A percentile compares a stretch with the other conserved stretches of the same genome.
Evolutionary conservation across 2,113 vertebrate genomes (phyloP).

Genomic region (Phalacrocorax brasilianus): DNA sequence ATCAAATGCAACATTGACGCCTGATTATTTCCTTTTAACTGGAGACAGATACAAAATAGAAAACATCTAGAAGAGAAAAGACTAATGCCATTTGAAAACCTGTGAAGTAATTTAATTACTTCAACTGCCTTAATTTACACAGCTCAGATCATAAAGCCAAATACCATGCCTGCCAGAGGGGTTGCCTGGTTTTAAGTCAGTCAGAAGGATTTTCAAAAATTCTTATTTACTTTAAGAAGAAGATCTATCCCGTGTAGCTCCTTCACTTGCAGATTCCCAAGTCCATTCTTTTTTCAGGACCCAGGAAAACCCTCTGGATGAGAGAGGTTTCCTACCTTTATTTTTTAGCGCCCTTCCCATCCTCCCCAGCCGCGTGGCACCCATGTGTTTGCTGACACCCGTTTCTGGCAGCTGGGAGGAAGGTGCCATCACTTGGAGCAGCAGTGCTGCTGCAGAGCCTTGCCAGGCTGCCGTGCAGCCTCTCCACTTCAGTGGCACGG

Average conservation of each 20-base stretch:
- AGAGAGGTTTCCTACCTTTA: not conserved
- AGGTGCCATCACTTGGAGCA: not conserved
- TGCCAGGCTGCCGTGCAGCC: not conserved
- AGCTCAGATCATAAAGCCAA: not conserved
- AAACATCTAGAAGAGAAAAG: conserved; percentile 12
- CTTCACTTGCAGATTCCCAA: not conserved
- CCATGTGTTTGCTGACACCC: too few species aligned
- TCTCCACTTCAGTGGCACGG: accelerated
- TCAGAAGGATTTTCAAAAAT: not conserved
- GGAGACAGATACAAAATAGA: not conserved
- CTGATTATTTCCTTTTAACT: not conserved
- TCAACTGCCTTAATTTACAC: conserved; percentile 32
- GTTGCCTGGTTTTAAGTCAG: not conserved
- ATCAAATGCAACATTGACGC: not conserved
- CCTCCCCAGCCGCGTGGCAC: not conserved
- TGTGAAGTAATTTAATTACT: conserved; percentile 44
- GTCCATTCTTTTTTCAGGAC: not conserved
- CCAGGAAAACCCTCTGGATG: not conserved
- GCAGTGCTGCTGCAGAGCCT: not conserved
- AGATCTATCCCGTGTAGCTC: not conserved
- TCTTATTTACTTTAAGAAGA: conserved; percentile 1
- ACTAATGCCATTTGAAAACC: not conserved
- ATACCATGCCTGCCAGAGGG: not conserved
- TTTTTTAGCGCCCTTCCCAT: not conserved
- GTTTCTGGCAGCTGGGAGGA: not conserved